phyloP scores from a whole-genome alignment of 2,888 invertebrate species.

The Drosophila planitibia region DNA sequence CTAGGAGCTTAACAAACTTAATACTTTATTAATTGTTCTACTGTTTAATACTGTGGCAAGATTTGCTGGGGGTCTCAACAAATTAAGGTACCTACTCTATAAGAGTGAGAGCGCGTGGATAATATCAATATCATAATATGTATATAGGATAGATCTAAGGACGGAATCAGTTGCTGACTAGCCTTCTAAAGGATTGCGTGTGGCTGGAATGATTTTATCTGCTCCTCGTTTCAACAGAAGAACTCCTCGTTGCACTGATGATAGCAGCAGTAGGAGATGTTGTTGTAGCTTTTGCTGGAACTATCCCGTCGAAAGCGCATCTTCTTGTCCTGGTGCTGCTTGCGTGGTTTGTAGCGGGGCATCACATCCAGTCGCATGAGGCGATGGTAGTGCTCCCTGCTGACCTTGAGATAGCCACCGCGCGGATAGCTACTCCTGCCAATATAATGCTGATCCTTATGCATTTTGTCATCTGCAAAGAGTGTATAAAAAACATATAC shows the following conservation, averaged over 20 bases:
- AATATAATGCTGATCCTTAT: constrained; percentile 71
- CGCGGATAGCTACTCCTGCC: constrained; percentile 79
- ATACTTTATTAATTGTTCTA: constrained; percentile 40
- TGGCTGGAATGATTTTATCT: neutral
- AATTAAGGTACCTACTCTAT: constrained; percentile 75
- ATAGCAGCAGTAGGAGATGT: constrained; percentile 82
- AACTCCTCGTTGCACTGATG: constrained; percentile 82
- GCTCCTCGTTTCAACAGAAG: constrained; percentile 71
- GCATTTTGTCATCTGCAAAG: constrained; percentile 74
- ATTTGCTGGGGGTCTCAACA: constrained; percentile 36
- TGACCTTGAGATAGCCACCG: constrained; percentile 84
- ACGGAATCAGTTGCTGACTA: constrained; percentile 66
- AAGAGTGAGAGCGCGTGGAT: constrained; percentile 72
- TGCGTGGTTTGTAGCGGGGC: constrained; percentile 82
- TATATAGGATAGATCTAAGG: constrained; percentile 40
- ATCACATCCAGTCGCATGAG: constrained; percentile 74
- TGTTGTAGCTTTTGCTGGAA: constrained; percentile 60
- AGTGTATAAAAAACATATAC: constrained; percentile 22
- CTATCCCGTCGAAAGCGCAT: constrained; percentile 79
- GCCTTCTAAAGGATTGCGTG: constrained; percentile 9
- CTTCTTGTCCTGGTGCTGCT: constrained; percentile 68
- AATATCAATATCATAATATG: constrained; percentile 8
- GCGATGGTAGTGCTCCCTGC: constrained; percentile 70
- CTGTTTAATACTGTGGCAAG: constrained; percentile 63
- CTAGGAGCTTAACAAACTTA: constrained; percentile 20